Evolutionary conservation across 2,888 invertebrate species (phyloP).

Genomic region (Ganaspis brasiliensis): DNA sequence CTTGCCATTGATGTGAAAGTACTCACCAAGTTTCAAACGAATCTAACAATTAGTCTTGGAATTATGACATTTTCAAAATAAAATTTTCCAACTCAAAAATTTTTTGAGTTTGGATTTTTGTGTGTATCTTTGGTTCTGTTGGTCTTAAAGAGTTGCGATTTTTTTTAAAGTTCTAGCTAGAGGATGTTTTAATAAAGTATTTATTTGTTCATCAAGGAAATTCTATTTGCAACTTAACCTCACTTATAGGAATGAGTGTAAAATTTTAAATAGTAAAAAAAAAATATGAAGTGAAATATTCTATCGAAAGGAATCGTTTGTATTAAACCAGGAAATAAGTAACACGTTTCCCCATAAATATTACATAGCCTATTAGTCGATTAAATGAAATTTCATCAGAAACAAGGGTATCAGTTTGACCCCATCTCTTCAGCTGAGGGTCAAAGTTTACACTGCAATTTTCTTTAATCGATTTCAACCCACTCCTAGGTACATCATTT

Average conservation of each 20-base stretch:
- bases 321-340: neutral
- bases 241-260: too few relatives aligned
- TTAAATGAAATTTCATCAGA: conserved; percentile 40
- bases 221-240: too few relatives aligned
- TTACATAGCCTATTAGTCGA: neutral
- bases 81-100: neutral
- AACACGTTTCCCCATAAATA: conserved; percentile 3
- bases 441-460: conserved; percentile 42
- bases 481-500: conserved; percentile 6
- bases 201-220: too few relatives aligned
- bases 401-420: conserved; percentile 32
- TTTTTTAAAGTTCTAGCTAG: neutral
- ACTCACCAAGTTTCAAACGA: neutral
- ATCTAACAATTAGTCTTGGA: neutral
- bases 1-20: neutral
- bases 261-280: too few relatives aligned
- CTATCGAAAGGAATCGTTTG: too few relatives aligned
- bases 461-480: conserved; percentile 37
- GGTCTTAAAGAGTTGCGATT: neutral
- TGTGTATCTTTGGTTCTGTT: neutral
- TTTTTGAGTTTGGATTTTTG: neutral
- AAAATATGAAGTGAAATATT: too few relatives aligned
- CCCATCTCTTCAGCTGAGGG: conserved; percentile 32
- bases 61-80: neutral
- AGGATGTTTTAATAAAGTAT: neutral